Evolutionary conservation across 1,140 invertebrate species (phyloP), one percentile per base, ranked within the genome.

Genomic region (Drosophila suzukii): DNA sequence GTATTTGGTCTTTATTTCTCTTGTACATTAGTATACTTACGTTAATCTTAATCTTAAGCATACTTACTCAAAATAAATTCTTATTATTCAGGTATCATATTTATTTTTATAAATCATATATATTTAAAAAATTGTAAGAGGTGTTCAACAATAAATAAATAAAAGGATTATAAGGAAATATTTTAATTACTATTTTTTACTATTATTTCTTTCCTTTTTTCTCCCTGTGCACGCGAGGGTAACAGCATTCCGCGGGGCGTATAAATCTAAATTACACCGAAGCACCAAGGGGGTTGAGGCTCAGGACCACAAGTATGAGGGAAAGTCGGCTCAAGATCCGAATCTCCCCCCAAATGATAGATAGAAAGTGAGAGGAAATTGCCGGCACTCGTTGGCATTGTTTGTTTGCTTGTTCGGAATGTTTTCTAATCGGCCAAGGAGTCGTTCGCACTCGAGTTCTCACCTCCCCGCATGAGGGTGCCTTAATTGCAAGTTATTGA

Each of bases 201-300:
- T 13, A 38, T 13, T 46, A 38, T n/a, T 4, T 10, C 6, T 8
- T 7, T 0, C n/a, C 8, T 6, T 1, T 7, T 8, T 68, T 66
- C 47, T 68, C 30, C 7, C 38, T 30, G 61, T 68, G 61, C 32
- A 68, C 27, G 6, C 38, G 43, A 41, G 44, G 34, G 47, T 47
- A 17, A 20, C 34, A 27, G 41, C 7, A 49, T 32, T 32, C n/a
- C 24, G 51, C 47, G 67, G 65, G 75, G 73, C 51, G 61, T 46
- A 86, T 86, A 86, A 86, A 86, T 86, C 83, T 86, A 86, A 86
- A 88, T 86, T 88, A 88, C 83, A 61, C 65, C 46, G 68, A 66
- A 59, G 59, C 83, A 62, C 50, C 79, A 79, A 41, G 83, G 83
- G 79, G 75, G 67, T 88, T 82, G 75, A 12, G 39, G 38, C 58